A percentile compares a stretch with the other conserved stretches of the same genome.
Conservation (phyloP, 2,888 invertebrate species). For the Synergus japonicus region DNA sequence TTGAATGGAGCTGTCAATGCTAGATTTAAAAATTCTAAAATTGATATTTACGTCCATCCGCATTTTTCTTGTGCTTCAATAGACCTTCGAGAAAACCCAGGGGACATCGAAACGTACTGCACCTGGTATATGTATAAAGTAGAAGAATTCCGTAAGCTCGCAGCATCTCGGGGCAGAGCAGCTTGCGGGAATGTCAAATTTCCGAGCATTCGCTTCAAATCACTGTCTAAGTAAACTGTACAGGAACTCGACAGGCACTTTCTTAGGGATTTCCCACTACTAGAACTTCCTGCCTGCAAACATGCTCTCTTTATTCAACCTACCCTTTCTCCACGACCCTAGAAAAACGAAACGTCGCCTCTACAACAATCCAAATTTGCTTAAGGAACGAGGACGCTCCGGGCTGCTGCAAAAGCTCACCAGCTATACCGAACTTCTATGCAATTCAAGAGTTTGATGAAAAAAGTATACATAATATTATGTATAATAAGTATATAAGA, state of each 20-base stretch:
- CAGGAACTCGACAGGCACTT: slow-evolving; percentile 62
- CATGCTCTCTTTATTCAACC: slow-evolving; percentile 26
- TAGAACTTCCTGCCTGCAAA: slow-evolving; percentile 36
- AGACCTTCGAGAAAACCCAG: slow-evolving; percentile 18
- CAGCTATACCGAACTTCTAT: slow-evolving; percentile 17
- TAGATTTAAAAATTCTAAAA: neutral
- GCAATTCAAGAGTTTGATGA: slow-evolving; percentile 36
- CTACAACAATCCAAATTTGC: slow-evolving; percentile 19
- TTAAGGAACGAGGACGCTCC: slow-evolving; percentile 19
- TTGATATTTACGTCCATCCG: slow-evolving; percentile 23
- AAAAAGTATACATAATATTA: slow-evolving; percentile 23
- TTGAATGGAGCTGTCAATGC: neutral
- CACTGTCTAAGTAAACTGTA: slow-evolving; percentile 68
- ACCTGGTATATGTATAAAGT: slow-evolving; percentile 5
- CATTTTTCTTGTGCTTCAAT: slow-evolving; percentile 25
- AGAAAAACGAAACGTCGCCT: neutral
- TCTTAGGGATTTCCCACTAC: slow-evolving; percentile 46
- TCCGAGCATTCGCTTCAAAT: slow-evolving; percentile 70
- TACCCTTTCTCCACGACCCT: neutral
- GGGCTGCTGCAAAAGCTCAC: slow-evolving; percentile 17
- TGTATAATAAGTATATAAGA: no score
- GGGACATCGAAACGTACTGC: slow-evolving; percentile 21
- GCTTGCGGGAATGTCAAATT: slow-evolving; percentile 69
- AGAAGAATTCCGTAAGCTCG: slow-evolving; percentile 15
- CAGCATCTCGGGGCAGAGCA: slow-evolving; percentile 47